Evolutionary conservation across 2,888 invertebrate genomes (phyloP), one percentile per base, ranked within the genome.

Genomic region (Andrena chrysosceles): DNA sequence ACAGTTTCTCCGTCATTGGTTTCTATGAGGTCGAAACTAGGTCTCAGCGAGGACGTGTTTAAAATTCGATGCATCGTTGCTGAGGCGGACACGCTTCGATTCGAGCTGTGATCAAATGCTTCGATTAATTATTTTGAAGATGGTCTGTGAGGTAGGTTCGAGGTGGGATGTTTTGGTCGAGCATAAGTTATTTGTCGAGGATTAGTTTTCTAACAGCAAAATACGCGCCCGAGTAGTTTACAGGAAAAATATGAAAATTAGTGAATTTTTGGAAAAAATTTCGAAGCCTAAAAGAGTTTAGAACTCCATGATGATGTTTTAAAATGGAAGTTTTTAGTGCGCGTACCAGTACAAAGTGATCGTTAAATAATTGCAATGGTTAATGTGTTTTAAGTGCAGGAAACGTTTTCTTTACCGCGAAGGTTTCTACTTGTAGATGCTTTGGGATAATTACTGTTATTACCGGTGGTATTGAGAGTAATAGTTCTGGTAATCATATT

Each of bases 1-100:
- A 52, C 69, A 68, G 85, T 89, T 89, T 89, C 89, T 74, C 89
- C 81, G 79, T 67, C 87, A 76, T 78, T 54, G 80, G 83, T 83
- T 83, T 84, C 81, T 80, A 83, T 29, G 48, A 52, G 35, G 48
- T 29, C 62, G 56, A 85, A 89, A 83, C 76, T 83, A 56, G 82
- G 85, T 85, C 81, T 86, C 73, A 74, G 59, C 33, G 73, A 77
- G 79, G 69, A 68, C 72, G 73, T 62, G 64, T 33, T 59, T n/a
- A 73, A 76, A 67, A 67, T 69, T 56, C 20, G 72, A 72, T 48
- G 31, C 20, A 13, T 64, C 56, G 26, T 76, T 76, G 29, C 64
- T 79, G 84, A 8, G 64, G 69, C 13, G 10, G 10, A 56, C 72
- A 72, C 60, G 79, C 72, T 42, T 26, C 20, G n/a, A 20, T n/a